Conservation (phyloP, 2,113 vertebrate species). For the Microtus ochrogaster region DNA sequence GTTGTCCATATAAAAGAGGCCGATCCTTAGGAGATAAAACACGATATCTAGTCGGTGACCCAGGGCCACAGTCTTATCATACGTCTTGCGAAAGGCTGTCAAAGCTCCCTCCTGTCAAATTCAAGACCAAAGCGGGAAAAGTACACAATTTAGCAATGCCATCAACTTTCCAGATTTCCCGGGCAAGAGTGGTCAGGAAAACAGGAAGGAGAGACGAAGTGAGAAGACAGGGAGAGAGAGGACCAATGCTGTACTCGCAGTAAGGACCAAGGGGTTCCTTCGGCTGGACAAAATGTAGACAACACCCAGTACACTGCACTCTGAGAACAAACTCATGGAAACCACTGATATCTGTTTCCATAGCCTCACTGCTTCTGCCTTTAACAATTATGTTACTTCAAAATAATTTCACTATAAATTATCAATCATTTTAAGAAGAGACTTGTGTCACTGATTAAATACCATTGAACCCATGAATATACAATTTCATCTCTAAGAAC, state of each 20-base stretch:
- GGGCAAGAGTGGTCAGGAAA: background rate
- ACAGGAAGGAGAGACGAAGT: background rate
- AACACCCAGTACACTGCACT: background rate
- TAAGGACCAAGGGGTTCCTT: background rate
- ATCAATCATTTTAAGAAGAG: conserved; percentile 8
- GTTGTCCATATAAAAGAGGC: conserved; percentile 99
- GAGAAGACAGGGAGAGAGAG: accelerated
- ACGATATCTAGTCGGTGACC: conserved; percentile 97
- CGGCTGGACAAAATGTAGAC: background rate
- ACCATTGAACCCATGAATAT: background rate
- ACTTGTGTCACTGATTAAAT: background rate
- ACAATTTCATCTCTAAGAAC: background rate
- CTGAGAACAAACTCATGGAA: background rate
- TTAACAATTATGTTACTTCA: background rate
- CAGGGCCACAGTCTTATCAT: conserved; percentile 97
- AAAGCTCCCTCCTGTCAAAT: conserved; percentile 93
- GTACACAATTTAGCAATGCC: background rate
- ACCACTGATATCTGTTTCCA: background rate
- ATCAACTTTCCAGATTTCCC: background rate
- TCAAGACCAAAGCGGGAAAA: background rate
- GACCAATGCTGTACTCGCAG: background rate
- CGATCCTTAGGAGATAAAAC: conserved; percentile 98
- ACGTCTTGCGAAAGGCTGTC: conserved; percentile 97
- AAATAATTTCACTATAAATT: background rate
- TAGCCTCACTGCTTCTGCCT: background rate